A percentile compares a stretch with the other conserved stretches of the same genome.
phyloP scores from a whole-genome alignment of 2,888 invertebrate species.

The Rhorus exstirpatorius region DNA sequence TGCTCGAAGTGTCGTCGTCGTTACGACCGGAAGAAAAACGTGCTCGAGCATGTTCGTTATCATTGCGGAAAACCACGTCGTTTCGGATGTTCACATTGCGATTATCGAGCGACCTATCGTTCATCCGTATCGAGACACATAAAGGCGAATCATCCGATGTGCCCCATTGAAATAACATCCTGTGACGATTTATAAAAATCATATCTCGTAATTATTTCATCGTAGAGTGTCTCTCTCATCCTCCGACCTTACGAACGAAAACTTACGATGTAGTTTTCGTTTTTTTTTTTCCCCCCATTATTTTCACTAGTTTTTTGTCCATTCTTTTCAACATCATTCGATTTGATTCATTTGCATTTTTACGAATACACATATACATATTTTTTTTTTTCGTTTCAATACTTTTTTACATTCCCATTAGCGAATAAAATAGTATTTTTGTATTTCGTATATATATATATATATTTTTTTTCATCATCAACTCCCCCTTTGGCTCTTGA shows the following conservation, averaged over 20 bases:
- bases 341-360: no score
- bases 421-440: no score
- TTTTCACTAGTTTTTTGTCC: no score
- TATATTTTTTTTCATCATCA: no score
- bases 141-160: not conserved
- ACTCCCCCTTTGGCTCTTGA: not conserved
- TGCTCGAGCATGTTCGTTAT: constrained; percentile 82
- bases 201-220: constrained; percentile 3
- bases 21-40: constrained; percentile 81
- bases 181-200: not conserved
- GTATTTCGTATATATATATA: no score
- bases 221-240: no score
- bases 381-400: no score
- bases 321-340: not conserved
- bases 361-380: no score
- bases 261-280: not conserved
- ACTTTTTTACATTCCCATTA: no score
- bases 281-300: not conserved
- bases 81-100: constrained; percentile 83
- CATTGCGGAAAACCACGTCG: constrained; percentile 83
- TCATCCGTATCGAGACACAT: constrained; percentile 69
- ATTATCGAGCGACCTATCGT: constrained; percentile 78
- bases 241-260: no score
- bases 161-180: not conserved
- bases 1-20: constrained; percentile 81